Base-by-base conservation (phyloP, 2,888 invertebrate genomes). In the Cryptocheilus praepositus region DNA sequence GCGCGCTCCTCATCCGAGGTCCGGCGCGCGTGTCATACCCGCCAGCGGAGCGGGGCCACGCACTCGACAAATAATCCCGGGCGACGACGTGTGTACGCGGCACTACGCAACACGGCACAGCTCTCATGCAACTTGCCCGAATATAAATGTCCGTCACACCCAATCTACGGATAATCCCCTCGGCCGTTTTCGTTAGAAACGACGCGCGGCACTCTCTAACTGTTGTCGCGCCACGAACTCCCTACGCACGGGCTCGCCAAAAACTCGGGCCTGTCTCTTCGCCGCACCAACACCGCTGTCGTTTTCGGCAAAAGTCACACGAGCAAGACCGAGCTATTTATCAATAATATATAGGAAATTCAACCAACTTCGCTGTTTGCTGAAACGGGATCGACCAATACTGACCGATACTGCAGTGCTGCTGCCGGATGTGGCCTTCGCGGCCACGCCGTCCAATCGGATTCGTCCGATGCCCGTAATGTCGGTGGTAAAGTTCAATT, bases 361-460 rank as follows among this genome's bases (percentile, higher is more conserved):
- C 75, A 77, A 81, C 79, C 79, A 79, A 82, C 82, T 83, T 81
- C 81, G 81, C 77, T 81, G 71, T 76, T 36, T 77, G 74, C 79
- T 79, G 78, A 79, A 80, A 73, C 79, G 74, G 79, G 79, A 82
- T 82, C 81, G 84, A 82, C 86, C 85, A 85, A 85, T 86, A 80
- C 82, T 78, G 84, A 82, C 86, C 85, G 85, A 85, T 86, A 81
- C 82, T 78, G 79, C 81, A 73, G 74, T 79, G 75, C 74, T 71
- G 73, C 76, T 76, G 75, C 86, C 85, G 85, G 86, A 86, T 86
- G 83, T 85, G 73, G 81, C 77, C 80, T 80, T 78, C 80, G 79
- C 73, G 72, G 73, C 73, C 71, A 63, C 52, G 75, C 68, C 58
- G 61, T 46, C 85, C 84, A 85, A 86, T 85, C 74, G 72, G 67